These are phyloP conservation scores for Galeopsomyia nigrocyanea DNA, from an alignment of 2,888 invertebrate genomes.

Conservation along the genomic window DNA sequence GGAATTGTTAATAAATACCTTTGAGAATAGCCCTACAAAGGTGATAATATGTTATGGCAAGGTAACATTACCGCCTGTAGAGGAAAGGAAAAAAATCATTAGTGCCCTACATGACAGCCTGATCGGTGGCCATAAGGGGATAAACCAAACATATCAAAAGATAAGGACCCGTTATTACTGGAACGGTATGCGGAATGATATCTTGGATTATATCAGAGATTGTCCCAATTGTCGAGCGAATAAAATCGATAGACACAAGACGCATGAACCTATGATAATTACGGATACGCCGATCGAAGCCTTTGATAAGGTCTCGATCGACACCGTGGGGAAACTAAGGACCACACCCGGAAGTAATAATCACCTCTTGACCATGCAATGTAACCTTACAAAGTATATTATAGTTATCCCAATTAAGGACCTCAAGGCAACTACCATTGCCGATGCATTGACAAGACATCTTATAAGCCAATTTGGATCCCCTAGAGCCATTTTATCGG, in stretches of 20 bases:
- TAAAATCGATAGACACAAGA: slow-evolving; percentile 40
- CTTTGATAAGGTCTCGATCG: slow-evolving; percentile 45
- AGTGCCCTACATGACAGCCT: slow-evolving; percentile 40
- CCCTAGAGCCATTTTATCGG: slow-evolving; percentile 10
- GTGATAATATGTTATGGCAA: slow-evolving; percentile 30
- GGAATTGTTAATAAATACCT: slow-evolving; percentile 13
- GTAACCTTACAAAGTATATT: slow-evolving; percentile 17
- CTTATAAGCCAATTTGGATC: slow-evolving; percentile 4
- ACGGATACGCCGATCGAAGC: slow-evolving; percentile 44
- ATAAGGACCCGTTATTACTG: slow-evolving; percentile 44
- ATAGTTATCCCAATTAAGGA: background rate
- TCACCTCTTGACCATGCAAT: slow-evolving; percentile 45
- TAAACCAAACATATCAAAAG: slow-evolving; percentile 41
- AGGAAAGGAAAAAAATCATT: slow-evolving; percentile 39
- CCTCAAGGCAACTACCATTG: slow-evolving; percentile 1
- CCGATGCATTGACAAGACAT: slow-evolving; percentile 18
- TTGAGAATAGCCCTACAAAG: background rate
- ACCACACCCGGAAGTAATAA: slow-evolving; percentile 32
- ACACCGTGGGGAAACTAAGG: slow-evolving; percentile 36
- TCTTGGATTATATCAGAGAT: slow-evolving; percentile 36
- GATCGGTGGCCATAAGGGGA: slow-evolving; percentile 47
- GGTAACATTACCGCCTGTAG: background rate
- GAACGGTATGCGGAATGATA: slow-evolving; percentile 46
- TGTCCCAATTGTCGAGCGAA: slow-evolving; percentile 49
- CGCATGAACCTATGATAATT: slow-evolving; percentile 47